Percentiles rank a stretch among this genome's conserved stretches.
phyloP scores from a whole-genome alignment of 1,140 invertebrate species.

The Temnothorax nylanderi region DNA sequence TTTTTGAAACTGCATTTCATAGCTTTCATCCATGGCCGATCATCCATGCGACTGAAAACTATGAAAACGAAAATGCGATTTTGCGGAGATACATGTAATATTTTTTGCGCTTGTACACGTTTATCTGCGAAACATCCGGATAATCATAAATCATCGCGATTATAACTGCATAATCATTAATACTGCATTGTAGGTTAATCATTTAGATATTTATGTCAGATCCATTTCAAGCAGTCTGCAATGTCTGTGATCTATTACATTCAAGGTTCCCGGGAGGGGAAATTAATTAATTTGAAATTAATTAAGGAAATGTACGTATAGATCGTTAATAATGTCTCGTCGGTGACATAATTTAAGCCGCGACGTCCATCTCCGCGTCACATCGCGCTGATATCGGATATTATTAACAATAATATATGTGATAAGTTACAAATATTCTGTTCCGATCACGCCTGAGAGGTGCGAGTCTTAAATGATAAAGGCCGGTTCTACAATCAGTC shows the following conservation, averaged over 20 bases:
- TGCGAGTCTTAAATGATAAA: neutral
- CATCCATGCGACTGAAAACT: slow-evolving; percentile 1
- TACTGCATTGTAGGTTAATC: slow-evolving; percentile 1
- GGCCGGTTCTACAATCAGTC: too few species aligned
- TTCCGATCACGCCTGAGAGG: neutral
- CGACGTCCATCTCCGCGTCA: neutral
- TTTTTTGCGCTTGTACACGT: neutral
- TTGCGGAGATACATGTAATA: neutral
- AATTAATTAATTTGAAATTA: slow-evolving; percentile 23
- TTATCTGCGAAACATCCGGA: slow-evolving; percentile 8
- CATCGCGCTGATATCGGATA: neutral
- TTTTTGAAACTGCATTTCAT: neutral
- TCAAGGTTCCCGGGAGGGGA: neutral
- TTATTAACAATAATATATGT: neutral
- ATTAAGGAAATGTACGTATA: slow-evolving; percentile 6
- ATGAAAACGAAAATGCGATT: neutral
- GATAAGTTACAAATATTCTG: neutral
- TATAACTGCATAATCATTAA: neutral
- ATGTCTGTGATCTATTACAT: neutral
- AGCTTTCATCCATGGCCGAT: slow-evolving; percentile 9
- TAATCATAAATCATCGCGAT: slow-evolving; percentile 24
- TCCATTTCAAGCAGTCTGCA: neutral
- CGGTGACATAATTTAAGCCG: neutral
- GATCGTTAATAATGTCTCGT: slow-evolving; percentile 1
- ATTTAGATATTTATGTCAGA: slow-evolving; percentile 29